Evolutionary conservation across 2,888 invertebrate species (phyloP).

Genomic region (Digitonthophagus gazella): DNA sequence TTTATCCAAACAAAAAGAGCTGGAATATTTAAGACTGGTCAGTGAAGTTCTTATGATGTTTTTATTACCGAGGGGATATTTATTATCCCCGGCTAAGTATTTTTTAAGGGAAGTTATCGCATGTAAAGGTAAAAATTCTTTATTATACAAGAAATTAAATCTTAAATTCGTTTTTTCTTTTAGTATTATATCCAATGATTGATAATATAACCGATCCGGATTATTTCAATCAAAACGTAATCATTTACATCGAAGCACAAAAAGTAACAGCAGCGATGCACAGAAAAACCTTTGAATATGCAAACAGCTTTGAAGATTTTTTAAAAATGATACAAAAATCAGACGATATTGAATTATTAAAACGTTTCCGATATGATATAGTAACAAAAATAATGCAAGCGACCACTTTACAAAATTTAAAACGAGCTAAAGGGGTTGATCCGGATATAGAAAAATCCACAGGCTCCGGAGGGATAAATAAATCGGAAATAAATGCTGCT

Average conservation of each 20-base stretch:
- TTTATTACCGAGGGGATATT: slow-evolving; percentile 78
- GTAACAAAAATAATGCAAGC: slow-evolving; percentile 93
- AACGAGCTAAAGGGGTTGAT: slow-evolving; percentile 78
- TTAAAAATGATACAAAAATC: slow-evolving; percentile 79
- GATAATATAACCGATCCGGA: slow-evolving; percentile 86
- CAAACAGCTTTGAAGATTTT: slow-evolving; percentile 87
- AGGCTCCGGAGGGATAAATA: slow-evolving; percentile 60
- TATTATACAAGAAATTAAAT: neutral
- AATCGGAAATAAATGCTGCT: slow-evolving; percentile 77
- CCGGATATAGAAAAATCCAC: slow-evolving; percentile 59
- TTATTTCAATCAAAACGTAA: slow-evolving; percentile 84
- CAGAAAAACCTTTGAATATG: slow-evolving; percentile 79
- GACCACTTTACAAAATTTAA: slow-evolving; percentile 85
- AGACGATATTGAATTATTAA: slow-evolving; percentile 77
- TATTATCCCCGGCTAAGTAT: slow-evolving; percentile 73
- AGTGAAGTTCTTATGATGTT: slow-evolving; percentile 81
- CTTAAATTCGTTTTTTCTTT: slow-evolving; percentile 42
- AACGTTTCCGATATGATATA: slow-evolving; percentile 81
- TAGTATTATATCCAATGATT: slow-evolving; percentile 79
- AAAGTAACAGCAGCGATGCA: slow-evolving; percentile 76
- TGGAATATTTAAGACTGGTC: slow-evolving; percentile 76
- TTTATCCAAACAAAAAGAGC: slow-evolving; percentile 69
- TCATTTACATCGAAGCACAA: slow-evolving; percentile 79
- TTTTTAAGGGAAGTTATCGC: slow-evolving; percentile 80
- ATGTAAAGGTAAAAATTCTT: slow-evolving; percentile 67